These are phyloP conservation scores for Sisor rabdophorus DNA, from an alignment of 2,113 vertebrate genomes.

Conservation along the genomic window DNA sequence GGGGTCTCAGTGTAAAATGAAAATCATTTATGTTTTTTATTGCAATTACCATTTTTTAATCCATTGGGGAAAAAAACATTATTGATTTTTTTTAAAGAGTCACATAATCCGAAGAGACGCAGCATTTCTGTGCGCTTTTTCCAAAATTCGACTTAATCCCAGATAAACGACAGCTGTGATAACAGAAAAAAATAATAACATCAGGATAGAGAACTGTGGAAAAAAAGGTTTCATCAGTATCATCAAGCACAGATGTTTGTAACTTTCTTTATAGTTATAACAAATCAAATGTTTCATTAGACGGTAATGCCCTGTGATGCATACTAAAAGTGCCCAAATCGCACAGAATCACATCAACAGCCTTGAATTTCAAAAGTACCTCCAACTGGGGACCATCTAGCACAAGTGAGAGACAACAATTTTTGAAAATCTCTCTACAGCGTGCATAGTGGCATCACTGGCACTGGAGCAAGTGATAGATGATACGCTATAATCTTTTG, in stretches of 20 bases:
- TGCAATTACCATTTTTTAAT: no score
- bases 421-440: no score
- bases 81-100: no score
- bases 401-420: not conserved
- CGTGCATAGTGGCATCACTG: no score
- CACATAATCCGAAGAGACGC: no score
- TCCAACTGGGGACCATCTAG: not conserved
- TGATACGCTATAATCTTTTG: not conserved
- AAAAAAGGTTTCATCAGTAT: not conserved
- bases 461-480: no score
- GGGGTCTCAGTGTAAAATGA: conserved; percentile 10
- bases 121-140: not conserved
- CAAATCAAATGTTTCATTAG: not conserved
- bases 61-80: no score
- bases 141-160: not conserved
- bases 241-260: not conserved
- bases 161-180: not conserved
- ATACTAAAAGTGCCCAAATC: not conserved
- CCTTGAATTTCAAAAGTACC: not conserved
- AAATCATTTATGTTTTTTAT: conserved; percentile 64
- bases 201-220: not conserved
- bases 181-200: not conserved
- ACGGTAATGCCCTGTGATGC: not conserved
- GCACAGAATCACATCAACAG: not conserved
- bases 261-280: not conserved